Conservation (phyloP, 2,888 invertebrate genomes). For the Melitaea athalia region DNA sequence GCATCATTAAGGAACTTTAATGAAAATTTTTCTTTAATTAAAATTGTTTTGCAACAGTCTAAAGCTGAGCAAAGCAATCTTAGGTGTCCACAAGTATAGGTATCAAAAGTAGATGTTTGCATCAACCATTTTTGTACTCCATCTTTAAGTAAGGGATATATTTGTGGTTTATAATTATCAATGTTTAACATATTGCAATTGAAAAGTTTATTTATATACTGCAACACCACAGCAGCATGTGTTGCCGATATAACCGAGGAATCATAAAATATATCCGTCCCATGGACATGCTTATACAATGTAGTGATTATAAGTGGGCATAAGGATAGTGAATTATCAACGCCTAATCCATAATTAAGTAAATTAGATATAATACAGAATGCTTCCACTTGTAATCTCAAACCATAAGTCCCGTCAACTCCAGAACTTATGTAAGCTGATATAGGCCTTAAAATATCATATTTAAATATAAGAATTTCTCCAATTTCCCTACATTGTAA, state of each 20-base stretch:
- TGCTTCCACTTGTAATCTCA: conserved; percentile 85
- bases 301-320: conserved; percentile 81
- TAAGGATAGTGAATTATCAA: conserved; percentile 71
- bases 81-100: conserved; percentile 74
- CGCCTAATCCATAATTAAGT: conserved; percentile 76
- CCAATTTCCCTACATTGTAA: conserved; percentile 83
- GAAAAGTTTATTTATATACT: conserved; percentile 65
- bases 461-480: conserved; percentile 75
- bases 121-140: conserved; percentile 76
- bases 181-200: conserved; percentile 50
- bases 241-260: conserved; percentile 79
- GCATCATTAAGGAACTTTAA: conserved; percentile 59
- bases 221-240: conserved; percentile 82
- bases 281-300: conserved; percentile 82
- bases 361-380: conserved; percentile 82
- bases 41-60: conserved; percentile 65
- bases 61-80: conserved; percentile 64
- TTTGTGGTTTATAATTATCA: conserved; percentile 59
- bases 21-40: conserved; percentile 56
- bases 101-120: conserved; percentile 64
- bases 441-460: conserved; percentile 79
- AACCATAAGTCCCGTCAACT: conserved; percentile 75
- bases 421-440: conserved; percentile 80
- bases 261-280: conserved; percentile 74
- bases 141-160: conserved; percentile 67